Evolutionary conservation across 2,888 invertebrate species (phyloP), one percentile per base, ranked within the genome.

Genomic region (Sinhomidia bicolor): DNA sequence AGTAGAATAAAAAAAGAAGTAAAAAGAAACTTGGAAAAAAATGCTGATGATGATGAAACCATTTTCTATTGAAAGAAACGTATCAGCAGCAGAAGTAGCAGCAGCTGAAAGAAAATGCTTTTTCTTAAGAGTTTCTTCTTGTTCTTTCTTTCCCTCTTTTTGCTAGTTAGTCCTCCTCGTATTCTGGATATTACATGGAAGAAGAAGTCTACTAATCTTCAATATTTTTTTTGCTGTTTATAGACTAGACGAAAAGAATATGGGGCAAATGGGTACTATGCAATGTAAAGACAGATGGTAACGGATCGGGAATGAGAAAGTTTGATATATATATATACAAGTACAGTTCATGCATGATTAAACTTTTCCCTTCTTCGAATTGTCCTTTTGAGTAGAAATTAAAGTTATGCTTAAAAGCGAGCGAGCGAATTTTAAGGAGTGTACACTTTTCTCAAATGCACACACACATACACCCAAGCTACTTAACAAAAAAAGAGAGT

Each of bases 321-420:
- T 7, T n/a, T n/a, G n/a, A n/a, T n/a, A n/a, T 65, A 65, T 41
- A 65, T 20, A 41, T 10, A 29, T 26, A 12, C 1, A 36, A 68
- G n/a, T 68, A 68, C 36, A 14, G 20, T 71, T 71, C 44, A 71
- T 71, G 71, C 71, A 71, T 71, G 71, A 71, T 71, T 71, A 44
- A 71, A 41, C 71, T 71, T 44, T 41, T 6, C 10, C 44, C 9
- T 20, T 71, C 57, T 23, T 4, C n/a, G 65, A 23, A 71, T 44
- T 44, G 71, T 71, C 10, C 44, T 71, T 71, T 71, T 71, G 12
- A 44, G 44, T 71, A 20, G 4, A 29, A 71, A 71, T 17, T 17
- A 44, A 71, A 71, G 44, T 71, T 65, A 32, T 44, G 20, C 23
- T 23, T 44, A 71, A 71, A 44, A 71, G 44, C 62, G 9, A n/a